Percentiles rank a stretch among this genome's conserved stretches.
phyloP scores from a whole-genome alignment of 2,888 invertebrate genomes.

The Pseudoips prasinana region DNA sequence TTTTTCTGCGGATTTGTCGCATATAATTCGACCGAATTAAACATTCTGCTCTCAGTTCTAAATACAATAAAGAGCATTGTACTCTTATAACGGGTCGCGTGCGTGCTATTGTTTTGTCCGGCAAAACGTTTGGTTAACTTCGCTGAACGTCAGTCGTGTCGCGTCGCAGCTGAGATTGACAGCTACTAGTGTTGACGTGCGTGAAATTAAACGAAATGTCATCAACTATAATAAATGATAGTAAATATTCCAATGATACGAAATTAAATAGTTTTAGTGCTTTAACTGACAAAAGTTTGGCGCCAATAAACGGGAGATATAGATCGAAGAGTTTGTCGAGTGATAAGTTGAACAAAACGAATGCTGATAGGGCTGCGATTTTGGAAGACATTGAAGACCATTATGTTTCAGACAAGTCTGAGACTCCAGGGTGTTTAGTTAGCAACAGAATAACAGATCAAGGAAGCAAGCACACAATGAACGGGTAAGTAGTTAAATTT shows the following conservation, averaged over 20 bases:
- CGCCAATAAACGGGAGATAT: conserved; percentile 63
- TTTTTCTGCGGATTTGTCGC: conserved; percentile 27
- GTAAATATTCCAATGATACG: conserved; percentile 59
- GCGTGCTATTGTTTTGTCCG: conserved; percentile 56
- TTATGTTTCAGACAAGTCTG: conserved; percentile 62
- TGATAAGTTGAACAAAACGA: conserved; percentile 74
- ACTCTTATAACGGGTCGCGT: conserved; percentile 50
- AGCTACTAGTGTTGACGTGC: conserved; percentile 54
- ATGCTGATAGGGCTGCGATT: conserved; percentile 71
- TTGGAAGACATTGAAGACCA: conserved; percentile 71
- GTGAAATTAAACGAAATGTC: conserved; percentile 62
- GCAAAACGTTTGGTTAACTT: conserved; percentile 58
- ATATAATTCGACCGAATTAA: conserved; percentile 39
- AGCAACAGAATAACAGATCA: conserved; percentile 56
- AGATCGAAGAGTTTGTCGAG: conserved; percentile 75
- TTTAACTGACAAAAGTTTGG: conserved; percentile 63
- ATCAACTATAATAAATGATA: conserved; percentile 64
- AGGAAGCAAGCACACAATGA: conserved; percentile 43
- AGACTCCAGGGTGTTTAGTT: conserved; percentile 72
- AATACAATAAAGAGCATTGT: conserved; percentile 36
- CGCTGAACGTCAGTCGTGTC: conserved; percentile 60
- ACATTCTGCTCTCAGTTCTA: conserved; percentile 25
- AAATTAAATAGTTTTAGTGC: conserved; percentile 70
- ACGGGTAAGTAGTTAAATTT: conserved; percentile 50
- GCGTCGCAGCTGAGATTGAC: conserved; percentile 60